Evolutionary conservation across 2,888 invertebrate genomes (phyloP).

Genomic region (Phengaris alcon): DNA sequence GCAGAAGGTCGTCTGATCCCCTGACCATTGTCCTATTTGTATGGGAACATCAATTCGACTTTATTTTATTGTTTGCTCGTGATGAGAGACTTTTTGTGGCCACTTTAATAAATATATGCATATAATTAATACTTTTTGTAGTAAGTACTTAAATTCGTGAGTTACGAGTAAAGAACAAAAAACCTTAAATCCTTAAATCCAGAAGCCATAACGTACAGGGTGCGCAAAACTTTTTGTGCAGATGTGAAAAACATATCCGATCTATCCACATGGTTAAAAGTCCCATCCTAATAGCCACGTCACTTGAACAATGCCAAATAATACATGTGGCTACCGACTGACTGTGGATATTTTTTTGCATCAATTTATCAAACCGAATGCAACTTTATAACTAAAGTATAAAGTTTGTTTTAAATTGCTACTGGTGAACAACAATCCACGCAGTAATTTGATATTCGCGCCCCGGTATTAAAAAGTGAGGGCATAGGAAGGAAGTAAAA

Average conservation of each 20-base stretch:
- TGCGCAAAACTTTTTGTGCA: conserved; percentile 50
- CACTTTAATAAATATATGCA: neutral
- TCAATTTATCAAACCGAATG: conserved; percentile 37
- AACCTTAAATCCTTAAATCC: conserved; percentile 24
- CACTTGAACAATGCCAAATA: conserved; percentile 65
- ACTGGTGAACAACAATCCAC: conserved; percentile 39
- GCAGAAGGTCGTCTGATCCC: conserved; percentile 57
- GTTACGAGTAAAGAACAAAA: neutral
- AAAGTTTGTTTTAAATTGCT: conserved; percentile 39
- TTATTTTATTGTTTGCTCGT: neutral
- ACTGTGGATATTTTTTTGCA: conserved; percentile 47
- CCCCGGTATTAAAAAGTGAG: conserved; percentile 71
- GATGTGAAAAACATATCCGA: conserved; percentile 52
- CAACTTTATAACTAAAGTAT: conserved; percentile 38
- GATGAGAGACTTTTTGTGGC: neutral
- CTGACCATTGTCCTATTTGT: conserved; percentile 39
- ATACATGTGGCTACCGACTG: conserved; percentile 77
- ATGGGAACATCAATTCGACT: neutral
- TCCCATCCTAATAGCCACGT: conserved; percentile 54
- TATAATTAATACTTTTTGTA: neutral
- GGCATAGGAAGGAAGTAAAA: conserved; percentile 77
- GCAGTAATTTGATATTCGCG: conserved; percentile 74
- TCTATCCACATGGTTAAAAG: conserved; percentile 61
- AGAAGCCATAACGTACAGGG: conserved; percentile 66
- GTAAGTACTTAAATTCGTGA: neutral